Base-by-base conservation (phyloP, 2,888 invertebrate species). In the Cordilura impudica region DNA sequence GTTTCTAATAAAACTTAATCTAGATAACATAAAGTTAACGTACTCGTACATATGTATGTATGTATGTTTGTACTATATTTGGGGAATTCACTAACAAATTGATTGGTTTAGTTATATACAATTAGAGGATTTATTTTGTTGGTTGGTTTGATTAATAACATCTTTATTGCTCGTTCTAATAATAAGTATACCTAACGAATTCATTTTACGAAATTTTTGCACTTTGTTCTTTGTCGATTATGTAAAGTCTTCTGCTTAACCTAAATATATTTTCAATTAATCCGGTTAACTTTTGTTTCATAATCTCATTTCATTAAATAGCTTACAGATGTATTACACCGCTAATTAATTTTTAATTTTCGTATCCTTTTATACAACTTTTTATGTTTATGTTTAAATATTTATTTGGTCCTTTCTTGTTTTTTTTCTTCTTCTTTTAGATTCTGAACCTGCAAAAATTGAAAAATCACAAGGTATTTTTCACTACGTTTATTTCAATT, bases 391-490 rank as follows among this genome's bases (percentile, higher is more conserved):
- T 19, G 72, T 60, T 26, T 54, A 47, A 43, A 51, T 70, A 73
- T 81, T 73, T 78, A 61, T 76, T 66, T 72, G 18, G 63, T 71
- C 19, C 56, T 66, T 66, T 61, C 60, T 63, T 66, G 7, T 0
- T 21, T 56, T 54, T 63, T 14, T 60, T 58, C 65, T 39, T 26
- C 72, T 78, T 72, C 81, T 89, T 88, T 85, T 87, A 88, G 88
- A 86, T 84, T 85, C 86, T 84, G 89, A 88, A 84, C 85, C 87
- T 86, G 88, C 85, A 85, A 88, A 86, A 87, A 87, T 85, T 84
- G 89, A 88, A 86, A 89, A 89, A 86, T 82, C 86, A 88, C 86
- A 89, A 88, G 88, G 88, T 89, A 87, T 76, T 74, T 76, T 74
- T 69, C 61, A 23, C 56, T 10, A 39, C 31, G n/a, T n/a, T n/a